Conservation (phyloP, 2,797 vertebrate genomes). For the Esox lucius region DNA sequence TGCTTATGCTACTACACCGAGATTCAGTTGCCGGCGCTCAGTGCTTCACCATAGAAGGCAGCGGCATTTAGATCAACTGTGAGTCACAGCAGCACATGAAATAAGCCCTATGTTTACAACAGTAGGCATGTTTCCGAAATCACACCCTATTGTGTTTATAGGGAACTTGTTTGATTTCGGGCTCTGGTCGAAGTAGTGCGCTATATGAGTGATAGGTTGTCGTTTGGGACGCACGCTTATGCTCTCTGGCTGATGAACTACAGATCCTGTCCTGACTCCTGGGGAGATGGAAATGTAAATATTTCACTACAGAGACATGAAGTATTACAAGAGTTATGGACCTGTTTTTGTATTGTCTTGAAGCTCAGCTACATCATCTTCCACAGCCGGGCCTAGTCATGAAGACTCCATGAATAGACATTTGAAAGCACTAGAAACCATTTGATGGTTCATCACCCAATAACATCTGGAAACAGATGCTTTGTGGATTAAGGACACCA, state of each 20-base stretch:
- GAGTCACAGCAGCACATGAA: conserved; percentile 58
- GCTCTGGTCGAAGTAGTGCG: background rate
- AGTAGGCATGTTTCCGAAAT: background rate
- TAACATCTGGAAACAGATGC: conserved; percentile 27
- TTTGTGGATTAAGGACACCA: conserved; percentile 15
- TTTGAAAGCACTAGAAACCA: conserved; percentile 17
- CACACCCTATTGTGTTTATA: background rate
- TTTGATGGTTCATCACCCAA: conserved; percentile 16
- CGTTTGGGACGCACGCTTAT: conserved; percentile 1
- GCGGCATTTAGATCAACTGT: conserved; percentile 36
- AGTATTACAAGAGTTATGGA: conserved; percentile 50
- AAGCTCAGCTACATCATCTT: conserved; percentile 34
- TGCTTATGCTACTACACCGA: background rate
- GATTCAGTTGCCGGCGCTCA: background rate
- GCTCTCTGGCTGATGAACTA: conserved; percentile 60
- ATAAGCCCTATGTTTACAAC: conserved; percentile 68
- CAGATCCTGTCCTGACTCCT: conserved; percentile 61
- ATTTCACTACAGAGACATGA: conserved; percentile 66
- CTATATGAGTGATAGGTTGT: background rate
- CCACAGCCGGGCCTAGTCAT: conserved; percentile 6
- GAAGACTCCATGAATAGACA: conserved; percentile 30
- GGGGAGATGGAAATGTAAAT: conserved; percentile 72
- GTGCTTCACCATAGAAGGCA: conserved; percentile 69
- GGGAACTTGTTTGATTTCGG: background rate
- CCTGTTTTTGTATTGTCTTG: conserved; percentile 22